phyloP scores from a whole-genome alignment of 2,113 vertebrate genomes.

The Morone chrysops region DNA sequence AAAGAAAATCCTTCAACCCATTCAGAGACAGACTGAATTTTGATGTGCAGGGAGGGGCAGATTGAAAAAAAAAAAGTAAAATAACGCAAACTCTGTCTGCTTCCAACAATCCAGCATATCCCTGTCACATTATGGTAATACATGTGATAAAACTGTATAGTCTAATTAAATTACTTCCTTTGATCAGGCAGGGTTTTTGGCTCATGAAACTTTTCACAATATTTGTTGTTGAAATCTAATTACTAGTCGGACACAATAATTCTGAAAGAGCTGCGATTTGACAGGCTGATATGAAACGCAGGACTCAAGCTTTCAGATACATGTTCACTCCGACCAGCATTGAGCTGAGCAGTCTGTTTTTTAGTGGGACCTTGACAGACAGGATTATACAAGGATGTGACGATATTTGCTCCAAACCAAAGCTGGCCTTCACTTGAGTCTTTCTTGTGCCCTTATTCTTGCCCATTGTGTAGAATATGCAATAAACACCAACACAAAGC shows the following conservation, averaged over 20 bases:
- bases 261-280: slow-evolving; percentile 1
- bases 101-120: slow-evolving; percentile 10
- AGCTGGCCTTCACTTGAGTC: neutral
- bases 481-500: neutral
- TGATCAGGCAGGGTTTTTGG: slow-evolving; percentile 1
- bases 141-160: neutral
- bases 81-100: neutral
- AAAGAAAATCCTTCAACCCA: neutral
- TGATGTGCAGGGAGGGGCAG: slow-evolving; percentile 2
- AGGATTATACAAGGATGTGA: neutral
- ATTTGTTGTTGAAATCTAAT: slow-evolving; percentile 25
- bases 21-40: neutral
- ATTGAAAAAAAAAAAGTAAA: slow-evolving; percentile 33
- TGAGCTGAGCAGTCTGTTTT: slow-evolving; percentile 10
- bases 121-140: neutral
- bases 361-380: neutral
- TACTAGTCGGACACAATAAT: neutral
- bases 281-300: slow-evolving; percentile 3
- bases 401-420: neutral
- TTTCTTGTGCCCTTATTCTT: neutral
- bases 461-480: neutral
- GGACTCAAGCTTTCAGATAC: slow-evolving; percentile 8
- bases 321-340: neutral
- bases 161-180: slow-evolving; percentile 10
- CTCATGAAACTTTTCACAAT: neutral